Evolutionary conservation across 2,113 vertebrate species (phyloP), one percentile per base, ranked within the genome.

Genomic region (Chroicocephalus ridibundus): DNA sequence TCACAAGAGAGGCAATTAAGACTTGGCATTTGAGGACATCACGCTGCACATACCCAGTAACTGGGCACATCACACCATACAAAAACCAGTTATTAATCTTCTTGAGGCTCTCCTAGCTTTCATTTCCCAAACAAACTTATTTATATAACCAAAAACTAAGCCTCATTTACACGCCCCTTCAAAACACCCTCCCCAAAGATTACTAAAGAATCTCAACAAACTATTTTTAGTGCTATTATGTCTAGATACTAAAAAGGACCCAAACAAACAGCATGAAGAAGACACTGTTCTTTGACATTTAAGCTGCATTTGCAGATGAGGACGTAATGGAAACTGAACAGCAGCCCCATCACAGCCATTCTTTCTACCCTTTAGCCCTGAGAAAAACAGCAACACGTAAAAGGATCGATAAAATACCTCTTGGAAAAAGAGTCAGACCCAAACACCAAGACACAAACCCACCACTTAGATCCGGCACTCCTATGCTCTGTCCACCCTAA

Each of bases 221-320:
- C 90, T 96, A 96, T 95, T 96, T 96, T 95, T 94, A 95, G 94
- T 26, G 51, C 88, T 75, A 93, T 97, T 96, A 93, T 93, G 91
- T 96, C 92, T 75, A 47, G 90, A 64, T 32, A 20, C 86, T 47
- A 74, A 70, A 74, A 58, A 20, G 52, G 61, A 81, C 72, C 68
- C 80, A 86, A 91, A 92, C 86, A 83, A 88, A 78, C 82, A 71
- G 80, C 62, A 12, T 0, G 46, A 60, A 88, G 93, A 71, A 54
- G 92, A 92, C 18, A 17, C 94, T 86, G 96, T 83, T 58, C 94
- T 82, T 47, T 96, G 96, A 96, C 94, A 95, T 96, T 95, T 90
- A 60, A 76, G 83, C 64, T 3, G 32, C 79, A 21, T 90, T 88
- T 62, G 79, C 32, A 68, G 88, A 55, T 12, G 20, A 51, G 47